Evolutionary conservation across 2,113 vertebrate species (phyloP).

Genomic region (Phylloscopus trochilus): DNA sequence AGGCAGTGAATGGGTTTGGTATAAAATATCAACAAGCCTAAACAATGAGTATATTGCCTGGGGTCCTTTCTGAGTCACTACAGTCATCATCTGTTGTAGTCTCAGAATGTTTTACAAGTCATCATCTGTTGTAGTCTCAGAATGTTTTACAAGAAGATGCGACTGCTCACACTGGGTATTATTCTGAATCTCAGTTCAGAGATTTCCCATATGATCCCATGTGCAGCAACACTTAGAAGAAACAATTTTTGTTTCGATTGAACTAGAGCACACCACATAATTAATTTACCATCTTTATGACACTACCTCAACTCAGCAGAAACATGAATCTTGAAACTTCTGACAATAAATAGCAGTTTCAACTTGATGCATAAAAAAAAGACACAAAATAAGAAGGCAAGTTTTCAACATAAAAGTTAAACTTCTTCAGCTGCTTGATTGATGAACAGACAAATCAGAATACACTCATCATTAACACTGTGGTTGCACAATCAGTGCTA

Average conservation of each 20-base stretch:
- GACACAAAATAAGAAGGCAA: not conserved
- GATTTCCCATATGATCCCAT: not conserved
- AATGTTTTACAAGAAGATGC: not conserved
- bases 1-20: not conserved
- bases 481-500: not conserved
- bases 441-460: not conserved
- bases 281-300: not conserved
- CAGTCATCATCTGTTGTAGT: not conserved
- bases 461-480: not conserved
- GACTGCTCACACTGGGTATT: not conserved
- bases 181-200: not conserved
- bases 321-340: not conserved
- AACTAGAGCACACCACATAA: not conserved
- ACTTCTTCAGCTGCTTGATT: not conserved
- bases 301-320: not conserved
- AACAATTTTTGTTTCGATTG: not conserved
- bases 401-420: not conserved
- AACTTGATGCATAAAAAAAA: not conserved
- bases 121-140: not conserved
- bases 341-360: not conserved
- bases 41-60: not conserved
- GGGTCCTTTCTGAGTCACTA: not conserved
- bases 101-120: not conserved
- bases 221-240: not conserved
- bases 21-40: not conserved